Base-by-base conservation (phyloP, 2,113 vertebrate species). In the Aphyosemion australe region DNA sequence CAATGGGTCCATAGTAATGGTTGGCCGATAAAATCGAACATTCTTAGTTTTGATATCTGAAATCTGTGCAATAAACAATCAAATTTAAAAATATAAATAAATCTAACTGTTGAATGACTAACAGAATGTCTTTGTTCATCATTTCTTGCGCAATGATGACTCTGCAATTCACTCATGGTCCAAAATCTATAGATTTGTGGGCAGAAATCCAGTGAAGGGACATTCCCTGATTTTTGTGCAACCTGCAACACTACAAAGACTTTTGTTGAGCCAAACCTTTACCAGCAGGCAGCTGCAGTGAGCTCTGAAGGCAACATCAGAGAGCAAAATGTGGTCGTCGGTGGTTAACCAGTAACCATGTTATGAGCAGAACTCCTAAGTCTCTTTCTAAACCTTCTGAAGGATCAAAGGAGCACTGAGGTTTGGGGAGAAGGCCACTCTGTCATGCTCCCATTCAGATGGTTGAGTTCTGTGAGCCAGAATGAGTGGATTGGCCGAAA, bases 341-440 rank as follows among this genome's bases (percentile, higher is more conserved):
- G 92, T 87, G 91, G 92, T 84, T 92, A 87, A 93, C 92, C 92
- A 92, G 88, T 88, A 73, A 92, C 92, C 92, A 90, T 91, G 84
- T 87, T 88, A 92, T 91, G 91, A 90, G 88, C 86, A 80, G 84
- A 90, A 86, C 77, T 84, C 79, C 79, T 80, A 84, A 90, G 85
- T 75, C 85, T 80, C 82, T 84, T 80, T 91, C 85, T 84, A 90
- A 90, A 90, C 83, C 88, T 82, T 78, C 76, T 78, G 51, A 73
- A 79, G 48, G 90, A 92, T 92, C 88, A 92, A 92, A 91, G 89
- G 62, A 72, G 76, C 47, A 61, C 70, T 90, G 85, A 87, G 86
- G 89, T 89, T 88, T 87, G 47, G 61, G 82, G 74, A 79, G 68
- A 89, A 87, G 88, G 88, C 84, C 82, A 74, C 86, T 84, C 86